Base-by-base conservation (phyloP, 2,888 invertebrate species). In the Aromia moschata region DNA sequence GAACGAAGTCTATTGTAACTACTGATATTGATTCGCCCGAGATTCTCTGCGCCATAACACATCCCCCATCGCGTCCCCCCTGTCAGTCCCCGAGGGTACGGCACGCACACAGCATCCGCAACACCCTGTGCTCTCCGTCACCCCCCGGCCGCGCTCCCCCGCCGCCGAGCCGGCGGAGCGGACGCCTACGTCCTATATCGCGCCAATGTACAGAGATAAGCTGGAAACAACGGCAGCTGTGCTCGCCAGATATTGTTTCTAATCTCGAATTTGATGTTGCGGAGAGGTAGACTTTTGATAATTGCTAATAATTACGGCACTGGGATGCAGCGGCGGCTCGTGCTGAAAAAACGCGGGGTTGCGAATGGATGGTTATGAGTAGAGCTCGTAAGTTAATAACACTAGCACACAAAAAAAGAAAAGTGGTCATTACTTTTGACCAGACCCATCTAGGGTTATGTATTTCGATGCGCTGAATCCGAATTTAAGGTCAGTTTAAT, bases 91-190 rank as follows among this genome's bases (percentile, higher is more conserved):
- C 41, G 41, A 58, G 68, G 64, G 64, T 44, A 62, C 16, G 47
- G 66, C 61, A 68, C 68, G 68, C 66, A 68, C 64, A 47, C 63
- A 63, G 68, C 66, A 68, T 68, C 66, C 68, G 56, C 68, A 68
- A 68, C 64, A 64, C 62, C 43, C 60, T 60, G 51, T 56, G 56
- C 47, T 18, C 40, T 37, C 37, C 43, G 47, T 40, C 40, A 14
- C 11, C 25, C 40, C 51, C 12, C 15, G 25, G 16, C 30, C 17
- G 17, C 41, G 14, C 31, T 20, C 31, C 52, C 25, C 9, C 18
- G 20, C 33, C 12, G 37, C 3, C 45, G 25, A 2, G 38, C 16
- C 11, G 45, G 12, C 10, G 18, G 25, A 11, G 33, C 15, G 38
- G 18, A 33, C 38, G n/a, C n/a, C 62, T 40, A 15, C 38, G 30